Percentiles rank a stretch among this genome's conserved stretches.
Conservation (phyloP, 2,113 vertebrate species). For the Prochilodus magdalenae region DNA sequence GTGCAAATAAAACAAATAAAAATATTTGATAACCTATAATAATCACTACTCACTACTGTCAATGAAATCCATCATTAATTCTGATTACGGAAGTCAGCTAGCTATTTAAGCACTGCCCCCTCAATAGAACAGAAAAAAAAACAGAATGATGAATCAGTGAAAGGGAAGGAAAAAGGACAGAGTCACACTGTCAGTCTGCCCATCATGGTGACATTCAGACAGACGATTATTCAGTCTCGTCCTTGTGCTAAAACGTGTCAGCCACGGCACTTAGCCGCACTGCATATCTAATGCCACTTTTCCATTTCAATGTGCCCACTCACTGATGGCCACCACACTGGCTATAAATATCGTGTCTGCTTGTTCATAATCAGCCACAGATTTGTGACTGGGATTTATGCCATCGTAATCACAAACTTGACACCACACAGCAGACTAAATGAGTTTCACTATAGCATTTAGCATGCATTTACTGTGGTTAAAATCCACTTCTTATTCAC, state of each 20-base stretch:
- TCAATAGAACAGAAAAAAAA: neutral
- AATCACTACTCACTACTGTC: neutral
- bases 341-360: slow-evolving; percentile 22
- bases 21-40: too few species aligned
- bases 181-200: slow-evolving; percentile 23
- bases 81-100: too few species aligned
- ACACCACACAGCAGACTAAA: neutral
- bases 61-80: too few species aligned
- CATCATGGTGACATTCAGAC: slow-evolving; percentile 58
- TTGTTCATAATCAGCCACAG: neutral
- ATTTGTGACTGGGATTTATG: slow-evolving; percentile 9
- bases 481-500: too few species aligned
- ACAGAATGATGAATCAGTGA: neutral
- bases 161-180: neutral
- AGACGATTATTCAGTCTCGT: slow-evolving; percentile 42
- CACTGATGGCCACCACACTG: slow-evolving; percentile 26
- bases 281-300: slow-evolving; percentile 41
- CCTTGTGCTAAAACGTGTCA: slow-evolving; percentile 50
- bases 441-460: neutral
- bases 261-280: neutral
- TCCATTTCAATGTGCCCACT: slow-evolving; percentile 39
- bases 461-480: too few species aligned
- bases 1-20: too few species aligned
- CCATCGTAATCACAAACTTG: neutral
- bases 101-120: too few species aligned